These are phyloP conservation scores for Erythrolamprus reginae DNA, from an alignment of 2,113 vertebrate species.

Conservation along the genomic window DNA sequence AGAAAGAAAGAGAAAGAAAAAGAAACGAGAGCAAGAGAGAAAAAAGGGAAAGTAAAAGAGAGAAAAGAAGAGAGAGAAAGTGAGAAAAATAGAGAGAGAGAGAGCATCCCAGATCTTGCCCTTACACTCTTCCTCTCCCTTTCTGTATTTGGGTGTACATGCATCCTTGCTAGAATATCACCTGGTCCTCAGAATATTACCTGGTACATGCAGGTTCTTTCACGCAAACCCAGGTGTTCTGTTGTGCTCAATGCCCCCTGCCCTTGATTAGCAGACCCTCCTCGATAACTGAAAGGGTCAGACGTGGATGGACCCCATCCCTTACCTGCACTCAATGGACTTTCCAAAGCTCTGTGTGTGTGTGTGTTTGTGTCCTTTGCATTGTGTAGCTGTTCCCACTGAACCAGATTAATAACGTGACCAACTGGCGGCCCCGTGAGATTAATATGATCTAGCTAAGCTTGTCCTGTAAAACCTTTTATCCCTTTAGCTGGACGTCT, in stretches of 20 bases:
- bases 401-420: background rate
- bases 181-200: too few relatives aligned
- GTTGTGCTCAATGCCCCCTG: background rate
- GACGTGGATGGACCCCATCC: background rate
- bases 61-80: too few relatives aligned
- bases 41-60: too few relatives aligned
- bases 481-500: background rate
- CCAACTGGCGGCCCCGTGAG: background rate
- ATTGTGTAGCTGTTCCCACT: background rate
- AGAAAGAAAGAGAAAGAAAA: accelerated
- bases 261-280: too few relatives aligned
- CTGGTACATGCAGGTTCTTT: background rate
- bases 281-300: background rate
- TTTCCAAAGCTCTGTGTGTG: background rate
- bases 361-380: background rate
- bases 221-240: background rate
- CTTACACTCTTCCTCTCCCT: background rate
- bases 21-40: too few relatives aligned
- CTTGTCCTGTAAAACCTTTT: background rate
- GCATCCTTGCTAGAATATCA: too few relatives aligned
- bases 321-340: background rate
- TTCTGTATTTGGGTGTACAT: background rate
- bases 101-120: background rate
- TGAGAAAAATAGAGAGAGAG: too few relatives aligned
- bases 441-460: background rate